Evolutionary conservation across 2,888 invertebrate species (phyloP), one percentile per base, ranked within the genome.

Genomic region (Polietes domitor): DNA sequence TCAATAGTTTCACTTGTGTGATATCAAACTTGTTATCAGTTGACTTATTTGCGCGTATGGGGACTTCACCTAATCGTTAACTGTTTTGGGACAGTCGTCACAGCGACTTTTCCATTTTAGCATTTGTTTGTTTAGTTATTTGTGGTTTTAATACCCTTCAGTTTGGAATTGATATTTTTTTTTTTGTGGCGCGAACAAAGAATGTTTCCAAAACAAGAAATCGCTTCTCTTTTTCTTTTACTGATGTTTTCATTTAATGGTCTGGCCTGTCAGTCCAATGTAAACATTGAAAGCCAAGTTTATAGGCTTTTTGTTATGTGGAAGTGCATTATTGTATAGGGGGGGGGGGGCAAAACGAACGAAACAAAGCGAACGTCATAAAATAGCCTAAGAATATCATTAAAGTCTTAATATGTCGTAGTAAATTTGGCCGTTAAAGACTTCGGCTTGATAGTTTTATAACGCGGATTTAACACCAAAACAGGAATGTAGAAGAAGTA

Each of bases 401-500:
- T 68, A 68, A 68, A 41, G 21, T 43, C 68, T 43, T 24, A 68
- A 68, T 24, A 41, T 24, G 68, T 43, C 21, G 68, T 41, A 15
- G 68, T 68, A 68, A 68, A 68, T 68, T 43, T 41, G 12, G 37
- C 43, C 12, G 43, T 68, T 68, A 43, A 68, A 43, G 68, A 68
- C 21, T 24, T 43, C 21, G 43, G 24, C 43, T 68, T 68, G 43
- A 68, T 68, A 43, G 68, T 68, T 68, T 68, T 68, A 65, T 65
- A 65, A 65, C 17, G 37, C 65, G 41, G 58, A 26, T 58, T 58
- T 58, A 58, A 26, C 58, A 24, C 58, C 1, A n/a, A n/a, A n/a
- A n/a, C n/a, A 15, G 47, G 47, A 58, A 58, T 53, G 21, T 21
- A 50, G 4, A 37, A 37, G 1, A n/a, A n/a, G n/a, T n/a, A n/a